Base-by-base conservation (phyloP, 2,797 vertebrate genomes). In the Monodelphis domestica region DNA sequence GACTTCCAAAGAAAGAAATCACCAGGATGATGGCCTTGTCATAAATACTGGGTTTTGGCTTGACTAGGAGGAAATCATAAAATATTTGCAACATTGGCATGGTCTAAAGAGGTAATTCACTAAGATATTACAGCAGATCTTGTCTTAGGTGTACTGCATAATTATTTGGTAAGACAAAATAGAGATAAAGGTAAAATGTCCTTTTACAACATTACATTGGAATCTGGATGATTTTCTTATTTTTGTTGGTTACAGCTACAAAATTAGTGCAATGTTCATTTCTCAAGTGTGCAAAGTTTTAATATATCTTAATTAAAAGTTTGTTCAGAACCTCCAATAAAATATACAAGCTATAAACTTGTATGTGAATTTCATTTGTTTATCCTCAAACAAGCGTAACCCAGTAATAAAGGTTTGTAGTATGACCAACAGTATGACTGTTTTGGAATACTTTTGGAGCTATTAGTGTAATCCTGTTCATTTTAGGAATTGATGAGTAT, bases 401-500 rank as follows among this genome's bases (percentile, higher is more conserved):
- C 63, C 24, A 78, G n/a, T 45, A 55, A 55, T 5, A 24, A 15
- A 63, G 38, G 15, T 70, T 70, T 70, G 63, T 78, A 78, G 21
- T 38, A 38, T 38, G 63, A 6, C 63, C n/a, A n/a, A n/a, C n/a
- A n/a, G n/a, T n/a, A n/a, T 78, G 70, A 21, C 70, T 24, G 63
- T 26, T 84, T 84, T 84, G 84, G 38, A 54, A 33, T 17, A 63
- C 63, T 56, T 30, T 90, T 89, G 90, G 3, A 78, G 29, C 54
- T 94, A 4, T 50, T 50, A 84, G 12, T 88, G 28, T 89, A 93
- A 95, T 92, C 94, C 57, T 95, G 12, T 92, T 95, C 59, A 92
- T 94, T 94, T 94, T 95, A 70, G 92, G 56, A 95, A 95, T 45
- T 89, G 53, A 29, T 94, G 90, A 95, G 94, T 55, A 91, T 93